Conservation (phyloP, 1,140 invertebrate genomes). For the Frieseomelitta varia region DNA sequence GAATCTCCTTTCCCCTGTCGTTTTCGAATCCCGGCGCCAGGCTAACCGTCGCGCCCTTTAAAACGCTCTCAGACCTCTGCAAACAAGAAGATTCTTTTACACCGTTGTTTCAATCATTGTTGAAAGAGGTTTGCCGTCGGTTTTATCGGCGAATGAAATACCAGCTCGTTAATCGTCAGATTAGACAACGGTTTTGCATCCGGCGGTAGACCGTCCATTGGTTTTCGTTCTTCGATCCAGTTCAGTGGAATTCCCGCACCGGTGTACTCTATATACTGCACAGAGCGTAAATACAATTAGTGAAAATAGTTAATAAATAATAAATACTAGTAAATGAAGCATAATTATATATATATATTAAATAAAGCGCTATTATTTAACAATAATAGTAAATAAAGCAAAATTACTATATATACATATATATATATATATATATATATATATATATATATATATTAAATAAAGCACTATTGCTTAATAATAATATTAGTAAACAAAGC, state of each 20-base stretch:
- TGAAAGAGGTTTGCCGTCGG: background rate
- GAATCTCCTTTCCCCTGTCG: slow-evolving; percentile 39
- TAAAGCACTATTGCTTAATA: too few relatives aligned
- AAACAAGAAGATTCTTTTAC: slow-evolving; percentile 20
- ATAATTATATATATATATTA: too few relatives aligned
- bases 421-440: too few relatives aligned
- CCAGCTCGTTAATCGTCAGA: slow-evolving; percentile 57
- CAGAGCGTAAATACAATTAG: background rate
- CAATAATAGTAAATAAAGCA: too few relatives aligned
- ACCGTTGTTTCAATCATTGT: background rate
- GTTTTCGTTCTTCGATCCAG: slow-evolving; percentile 72
- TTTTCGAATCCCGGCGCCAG: slow-evolving; percentile 59
- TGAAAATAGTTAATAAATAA: background rate
- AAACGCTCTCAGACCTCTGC: slow-evolving; percentile 63
- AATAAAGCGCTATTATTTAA: too few relatives aligned
- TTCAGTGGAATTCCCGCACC: slow-evolving; percentile 70
- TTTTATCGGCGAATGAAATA: slow-evolving; percentile 32
- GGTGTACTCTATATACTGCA: slow-evolving; percentile 73
- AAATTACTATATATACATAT: too few relatives aligned
- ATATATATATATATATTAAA: too few relatives aligned
- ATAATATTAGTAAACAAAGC: too few relatives aligned
- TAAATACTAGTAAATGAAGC: too few relatives aligned
- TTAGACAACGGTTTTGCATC: slow-evolving; percentile 65
- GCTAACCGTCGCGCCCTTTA: slow-evolving; percentile 58
- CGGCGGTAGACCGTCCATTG: slow-evolving; percentile 63